These are phyloP conservation scores for Notolepis coatsorum DNA, from an alignment of 2,797 vertebrate species.

Conservation along the genomic window DNA sequence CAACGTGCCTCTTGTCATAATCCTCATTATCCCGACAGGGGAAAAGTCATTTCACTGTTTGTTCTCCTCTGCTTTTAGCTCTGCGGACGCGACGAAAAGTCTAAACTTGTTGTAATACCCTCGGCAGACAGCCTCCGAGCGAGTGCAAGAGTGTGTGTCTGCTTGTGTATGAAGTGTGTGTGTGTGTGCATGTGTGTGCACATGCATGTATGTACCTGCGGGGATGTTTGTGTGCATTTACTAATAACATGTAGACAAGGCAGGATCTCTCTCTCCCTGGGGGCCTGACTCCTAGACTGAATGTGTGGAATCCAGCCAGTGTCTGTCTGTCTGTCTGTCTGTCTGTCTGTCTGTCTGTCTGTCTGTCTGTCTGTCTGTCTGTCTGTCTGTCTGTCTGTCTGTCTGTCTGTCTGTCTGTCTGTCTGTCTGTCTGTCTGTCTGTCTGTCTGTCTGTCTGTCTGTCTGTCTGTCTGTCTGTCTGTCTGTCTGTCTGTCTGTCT, in stretches of 20 bases:
- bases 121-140: conserved; percentile 36
- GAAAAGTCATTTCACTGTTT: conserved; percentile 54
- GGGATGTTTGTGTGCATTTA: background rate
- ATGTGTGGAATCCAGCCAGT: conserved; percentile 57
- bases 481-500: too few species aligned
- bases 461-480: too few species aligned
- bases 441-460: too few species aligned
- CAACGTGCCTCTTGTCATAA: conserved; percentile 45
- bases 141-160: background rate
- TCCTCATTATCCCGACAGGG: conserved; percentile 42
- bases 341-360: too few species aligned
- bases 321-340: too few species aligned
- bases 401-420: too few species aligned
- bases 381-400: too few species aligned
- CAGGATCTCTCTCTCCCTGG: too few species aligned
- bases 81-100: conserved; percentile 43
- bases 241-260: background rate
- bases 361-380: too few species aligned
- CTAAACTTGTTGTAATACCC: conserved; percentile 40
- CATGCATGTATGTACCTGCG: background rate
- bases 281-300: conserved; percentile 51
- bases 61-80: conserved; percentile 39
- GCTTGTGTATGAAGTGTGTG: conserved; percentile 1
- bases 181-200: conserved; percentile 5
- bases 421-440: too few species aligned